Percentiles rank a stretch among this genome's conserved stretches.
These are phyloP conservation scores for Spodoptera frugiperda DNA, from an alignment of 1,140 invertebrate genomes.

Conservation along the genomic window DNA sequence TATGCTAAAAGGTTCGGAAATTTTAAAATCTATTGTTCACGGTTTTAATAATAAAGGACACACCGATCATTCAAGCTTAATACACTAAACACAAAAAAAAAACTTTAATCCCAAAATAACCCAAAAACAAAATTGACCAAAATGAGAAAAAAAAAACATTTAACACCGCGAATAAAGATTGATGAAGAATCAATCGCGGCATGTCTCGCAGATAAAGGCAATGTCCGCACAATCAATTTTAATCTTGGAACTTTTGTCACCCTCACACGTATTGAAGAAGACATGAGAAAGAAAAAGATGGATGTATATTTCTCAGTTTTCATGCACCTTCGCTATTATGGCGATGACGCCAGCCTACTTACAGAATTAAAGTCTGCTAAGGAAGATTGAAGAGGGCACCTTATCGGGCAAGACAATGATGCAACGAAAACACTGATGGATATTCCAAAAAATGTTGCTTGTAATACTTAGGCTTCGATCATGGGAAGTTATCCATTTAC, in stretches of 20 bases:
- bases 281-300: conserved; percentile 59
- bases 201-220: conserved; percentile 76
- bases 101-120: conserved; percentile 31
- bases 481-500: neutral
- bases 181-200: conserved; percentile 82
- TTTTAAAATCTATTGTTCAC: too few species aligned
- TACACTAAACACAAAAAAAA: neutral
- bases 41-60: too few species aligned
- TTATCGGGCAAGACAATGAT: conserved; percentile 81
- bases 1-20: too few species aligned
- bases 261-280: conserved; percentile 51
- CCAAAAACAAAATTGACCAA: conserved; percentile 25
- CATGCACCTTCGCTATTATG: conserved; percentile 73
- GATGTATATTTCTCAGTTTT: conserved; percentile 69
- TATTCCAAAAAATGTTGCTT: conserved; percentile 53
- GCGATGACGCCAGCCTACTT: conserved; percentile 80
- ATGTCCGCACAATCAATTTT: conserved; percentile 83
- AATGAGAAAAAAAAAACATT: conserved; percentile 34
- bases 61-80: neutral
- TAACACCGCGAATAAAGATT: conserved; percentile 82
- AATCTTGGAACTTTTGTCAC: conserved; percentile 73
- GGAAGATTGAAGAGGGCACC: conserved; percentile 79
- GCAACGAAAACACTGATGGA: conserved; percentile 74
- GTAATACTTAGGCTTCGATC: conserved; percentile 16
- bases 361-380: conserved; percentile 81